A percentile compares a stretch with the other conserved stretches of the same genome.
phyloP scores from a whole-genome alignment of 2,888 invertebrate species.

The Ennomos erosarius region DNA sequence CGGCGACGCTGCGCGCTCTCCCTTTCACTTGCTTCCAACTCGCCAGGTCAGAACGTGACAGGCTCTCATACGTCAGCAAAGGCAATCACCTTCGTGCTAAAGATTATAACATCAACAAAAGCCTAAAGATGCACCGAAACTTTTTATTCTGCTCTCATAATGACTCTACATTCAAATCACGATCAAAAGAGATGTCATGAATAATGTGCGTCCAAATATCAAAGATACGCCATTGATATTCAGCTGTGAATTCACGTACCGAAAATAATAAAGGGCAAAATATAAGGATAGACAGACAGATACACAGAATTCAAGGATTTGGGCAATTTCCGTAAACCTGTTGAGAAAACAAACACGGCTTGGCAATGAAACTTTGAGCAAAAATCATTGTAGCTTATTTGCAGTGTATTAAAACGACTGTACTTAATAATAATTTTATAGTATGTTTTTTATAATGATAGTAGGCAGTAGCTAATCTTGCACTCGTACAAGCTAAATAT shows the following conservation, averaged over 20 bases:
- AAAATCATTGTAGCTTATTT: constrained; percentile 2
- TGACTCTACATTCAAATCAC: constrained; percentile 18
- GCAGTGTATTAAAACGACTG: not conserved
- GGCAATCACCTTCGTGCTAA: constrained; percentile 56
- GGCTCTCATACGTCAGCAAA: constrained; percentile 56
- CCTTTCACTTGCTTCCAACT: constrained; percentile 55
- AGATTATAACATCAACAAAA: constrained; percentile 63
- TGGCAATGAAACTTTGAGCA: constrained; percentile 20
- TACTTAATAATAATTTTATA: too few relatives aligned
- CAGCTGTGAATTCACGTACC: constrained; percentile 4
- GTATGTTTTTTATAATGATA: too few relatives aligned
- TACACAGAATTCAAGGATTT: constrained; percentile 36
- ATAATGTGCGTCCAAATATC: constrained; percentile 16
- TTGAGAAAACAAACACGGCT: constrained; percentile 29
- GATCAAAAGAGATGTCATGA: constrained; percentile 8
- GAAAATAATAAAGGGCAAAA: constrained; percentile 9
- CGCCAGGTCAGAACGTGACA: constrained; percentile 53
- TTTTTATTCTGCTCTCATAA: constrained; percentile 30
- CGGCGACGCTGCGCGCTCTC: constrained; percentile 64
- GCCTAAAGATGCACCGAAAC: constrained; percentile 52
- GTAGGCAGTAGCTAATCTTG: too few relatives aligned
- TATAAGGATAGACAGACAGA: constrained; percentile 32
- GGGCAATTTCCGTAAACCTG: constrained; percentile 37
- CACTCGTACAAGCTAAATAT: too few relatives aligned
- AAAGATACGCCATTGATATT: too few relatives aligned